Evolutionary conservation across 2,888 invertebrate species (phyloP), one percentile per base, ranked within the genome.

Genomic region (Leucophenga maculata): DNA sequence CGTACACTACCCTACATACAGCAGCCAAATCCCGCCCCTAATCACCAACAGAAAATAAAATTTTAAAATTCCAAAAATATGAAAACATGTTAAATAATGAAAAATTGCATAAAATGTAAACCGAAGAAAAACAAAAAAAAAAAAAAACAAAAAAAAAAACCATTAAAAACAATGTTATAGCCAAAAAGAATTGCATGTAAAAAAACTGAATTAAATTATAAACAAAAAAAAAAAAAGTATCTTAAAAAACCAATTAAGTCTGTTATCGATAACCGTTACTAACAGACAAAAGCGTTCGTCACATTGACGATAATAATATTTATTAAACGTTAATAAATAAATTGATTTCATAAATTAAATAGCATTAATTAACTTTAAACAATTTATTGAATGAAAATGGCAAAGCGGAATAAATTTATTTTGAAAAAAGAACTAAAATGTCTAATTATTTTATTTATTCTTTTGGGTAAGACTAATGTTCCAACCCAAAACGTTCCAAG

Each of bases 281-380:
- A 85, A 83, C 87, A 88, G 87, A 88, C 88, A 85, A 85, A 85
- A 86, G 81, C 75, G 74, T 89, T 89, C 88, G 88, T 89, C 88
- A 89, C 88, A 89, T 89, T 89, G 88, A 89, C 88, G 89, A 88
- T 86, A 86, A 88, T 86, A 86, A 86, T 84, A 85, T 86, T 86
- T 78, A 83, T 69, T 81, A 83, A 82, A 82, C 71, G 69, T 72
- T 75, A 85, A 76, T 78, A 82, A 85, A 83, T 84, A 82, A 84
- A 85, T 75, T 82, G 72, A 83, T 76, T 81, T 79, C 78, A 79
- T 76, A 80, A 77, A 73, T 69, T 65, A 64, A 62, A 66, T 67
- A 57, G 67, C 26, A 67, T 67, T 18, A 79, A 78, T 75, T 79
- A 83, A 77, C 74, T 77, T 82, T 81, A 81, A 79, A 80, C 8